These are phyloP conservation scores for Microctonus aethiopoides DNA, from an alignment of 2,888 invertebrate species.

Conservation along the genomic window DNA sequence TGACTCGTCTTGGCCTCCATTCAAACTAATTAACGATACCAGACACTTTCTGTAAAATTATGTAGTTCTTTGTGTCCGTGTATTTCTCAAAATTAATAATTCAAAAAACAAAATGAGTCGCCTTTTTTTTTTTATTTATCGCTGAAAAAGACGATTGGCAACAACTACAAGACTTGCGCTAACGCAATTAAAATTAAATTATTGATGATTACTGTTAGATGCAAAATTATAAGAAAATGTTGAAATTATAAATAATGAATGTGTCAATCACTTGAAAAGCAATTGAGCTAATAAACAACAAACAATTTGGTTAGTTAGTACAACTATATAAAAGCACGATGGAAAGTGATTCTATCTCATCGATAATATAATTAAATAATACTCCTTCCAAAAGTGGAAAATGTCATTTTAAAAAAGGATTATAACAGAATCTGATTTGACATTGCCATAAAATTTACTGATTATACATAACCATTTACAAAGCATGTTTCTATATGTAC, in stretches of 20 bases:
- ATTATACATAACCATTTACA: slow-evolving; percentile 28
- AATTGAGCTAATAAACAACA: background rate
- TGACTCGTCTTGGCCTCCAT: slow-evolving; percentile 79
- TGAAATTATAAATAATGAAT: slow-evolving; percentile 20
- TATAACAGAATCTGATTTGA: slow-evolving; percentile 19
- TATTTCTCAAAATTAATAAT: slow-evolving; percentile 52
- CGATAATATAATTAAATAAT: background rate
- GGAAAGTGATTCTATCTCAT: slow-evolving; percentile 10
- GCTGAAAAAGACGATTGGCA: slow-evolving; percentile 23
- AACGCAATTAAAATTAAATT: slow-evolving; percentile 21
- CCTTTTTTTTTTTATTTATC: slow-evolving; percentile 48
- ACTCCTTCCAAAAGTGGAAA: slow-evolving; percentile 1
- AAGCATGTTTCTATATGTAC: slow-evolving; percentile 40
- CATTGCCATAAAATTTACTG: slow-evolving; percentile 39
- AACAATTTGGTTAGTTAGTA: slow-evolving; percentile 24
- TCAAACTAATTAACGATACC: slow-evolving; percentile 50
- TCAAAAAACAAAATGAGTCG: slow-evolving; percentile 48
- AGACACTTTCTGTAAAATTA: slow-evolving; percentile 47
- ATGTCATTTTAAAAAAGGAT: background rate
- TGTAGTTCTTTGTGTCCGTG: slow-evolving; percentile 60
- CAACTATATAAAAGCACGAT: slow-evolving; percentile 13
- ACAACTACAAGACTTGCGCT: slow-evolving; percentile 38
- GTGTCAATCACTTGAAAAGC: background rate
- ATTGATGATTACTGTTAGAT: slow-evolving; percentile 21
- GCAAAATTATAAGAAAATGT: slow-evolving; percentile 11